phyloP scores from a whole-genome alignment of 2,113 vertebrate species.

The Mystacornis crossleyi region DNA sequence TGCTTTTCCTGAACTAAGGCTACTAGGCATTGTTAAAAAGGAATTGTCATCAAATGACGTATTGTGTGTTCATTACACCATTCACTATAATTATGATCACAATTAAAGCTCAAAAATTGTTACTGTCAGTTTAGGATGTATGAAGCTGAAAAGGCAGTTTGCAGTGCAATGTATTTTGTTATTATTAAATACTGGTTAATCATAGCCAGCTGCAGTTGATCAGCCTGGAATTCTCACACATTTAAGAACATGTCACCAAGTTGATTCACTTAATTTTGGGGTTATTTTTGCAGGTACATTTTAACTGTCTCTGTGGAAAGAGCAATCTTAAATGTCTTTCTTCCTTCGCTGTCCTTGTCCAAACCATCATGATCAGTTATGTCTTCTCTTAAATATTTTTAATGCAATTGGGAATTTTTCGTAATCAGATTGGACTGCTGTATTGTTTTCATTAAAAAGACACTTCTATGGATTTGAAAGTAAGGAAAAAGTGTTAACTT shows the following conservation, averaged over 20 bases:
- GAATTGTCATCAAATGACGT: background rate
- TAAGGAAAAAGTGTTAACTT: background rate
- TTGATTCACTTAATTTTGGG: background rate
- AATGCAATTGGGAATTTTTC: background rate
- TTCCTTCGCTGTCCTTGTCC: background rate
- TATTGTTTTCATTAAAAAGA: background rate
- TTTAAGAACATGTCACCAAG: background rate
- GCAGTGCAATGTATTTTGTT: background rate
- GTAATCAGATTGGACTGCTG: background rate
- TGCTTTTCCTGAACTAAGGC: background rate
- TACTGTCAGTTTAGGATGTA: background rate
- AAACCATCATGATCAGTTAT: background rate
- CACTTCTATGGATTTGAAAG: background rate
- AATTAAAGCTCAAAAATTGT: conserved; percentile 40
- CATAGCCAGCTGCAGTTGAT: background rate
- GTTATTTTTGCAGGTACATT: background rate
- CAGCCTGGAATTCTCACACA: background rate
- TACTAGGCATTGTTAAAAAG: background rate
- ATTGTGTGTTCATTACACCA: background rate
- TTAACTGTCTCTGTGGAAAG: background rate
- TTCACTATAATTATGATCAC: conserved; percentile 13
- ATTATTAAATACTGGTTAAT: background rate
- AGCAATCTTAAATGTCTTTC: background rate
- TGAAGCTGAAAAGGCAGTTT: background rate
- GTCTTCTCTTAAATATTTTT: background rate